Conservation (phyloP, 2,113 vertebrate species). For the Saccopteryx leptura region DNA sequence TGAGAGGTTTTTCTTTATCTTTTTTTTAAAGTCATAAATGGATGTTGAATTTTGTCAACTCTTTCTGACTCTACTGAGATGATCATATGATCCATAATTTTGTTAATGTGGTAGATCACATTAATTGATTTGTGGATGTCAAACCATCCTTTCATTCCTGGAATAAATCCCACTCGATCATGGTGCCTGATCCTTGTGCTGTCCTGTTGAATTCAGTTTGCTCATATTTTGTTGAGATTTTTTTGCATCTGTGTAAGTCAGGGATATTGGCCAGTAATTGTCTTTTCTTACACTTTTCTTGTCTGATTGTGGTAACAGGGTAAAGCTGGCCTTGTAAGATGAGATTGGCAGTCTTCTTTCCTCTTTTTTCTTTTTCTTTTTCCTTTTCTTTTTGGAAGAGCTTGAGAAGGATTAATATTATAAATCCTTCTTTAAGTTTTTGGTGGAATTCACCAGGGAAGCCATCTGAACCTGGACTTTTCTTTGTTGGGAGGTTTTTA, state of each 20-base stretch:
- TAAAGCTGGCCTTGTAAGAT: neutral
- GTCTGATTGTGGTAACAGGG: neutral
- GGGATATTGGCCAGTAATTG: neutral
- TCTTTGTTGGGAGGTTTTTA: neutral
- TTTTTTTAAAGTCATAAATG: too few species aligned
- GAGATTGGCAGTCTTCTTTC: neutral
- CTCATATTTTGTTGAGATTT: neutral
- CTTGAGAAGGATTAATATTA: neutral
- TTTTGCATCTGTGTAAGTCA: neutral
- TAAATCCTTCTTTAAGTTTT: neutral
- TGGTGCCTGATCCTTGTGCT: neutral
- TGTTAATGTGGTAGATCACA: neutral
- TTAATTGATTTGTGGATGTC: neutral
- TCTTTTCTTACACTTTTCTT: neutral
- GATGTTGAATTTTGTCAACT: neutral
- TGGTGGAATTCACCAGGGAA: conserved; percentile 2
- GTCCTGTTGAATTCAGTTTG: neutral
- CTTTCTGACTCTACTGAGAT: neutral
- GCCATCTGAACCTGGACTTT: neutral
- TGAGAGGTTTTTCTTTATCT: too few species aligned
- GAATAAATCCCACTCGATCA: neutral
- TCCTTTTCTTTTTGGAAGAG: neutral
- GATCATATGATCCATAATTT: neutral
- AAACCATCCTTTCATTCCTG: neutral
- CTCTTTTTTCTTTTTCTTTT: neutral